A percentile compares a stretch with the other conserved stretches of the same genome.
phyloP scores from a whole-genome alignment of 2,113 vertebrate genomes.

The Oryzias woworae region DNA sequence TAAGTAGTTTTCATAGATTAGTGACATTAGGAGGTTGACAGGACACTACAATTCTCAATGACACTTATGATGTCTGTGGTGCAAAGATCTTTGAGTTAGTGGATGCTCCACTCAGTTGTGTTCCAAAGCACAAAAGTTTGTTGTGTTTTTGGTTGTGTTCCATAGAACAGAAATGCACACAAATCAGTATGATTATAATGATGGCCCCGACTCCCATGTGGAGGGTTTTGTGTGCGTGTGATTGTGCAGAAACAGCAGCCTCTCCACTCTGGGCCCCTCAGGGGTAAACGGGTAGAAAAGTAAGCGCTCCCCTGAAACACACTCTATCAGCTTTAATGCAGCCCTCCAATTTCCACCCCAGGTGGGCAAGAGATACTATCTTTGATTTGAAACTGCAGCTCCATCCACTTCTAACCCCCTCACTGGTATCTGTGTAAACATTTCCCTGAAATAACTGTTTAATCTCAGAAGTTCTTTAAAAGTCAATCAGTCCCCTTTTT shows the following conservation, averaged over 20 bases:
- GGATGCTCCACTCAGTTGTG: too few relatives aligned
- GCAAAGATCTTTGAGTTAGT: too few relatives aligned
- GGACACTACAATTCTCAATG: too few relatives aligned
- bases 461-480: constrained; percentile 43
- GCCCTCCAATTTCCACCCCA: constrained; percentile 35
- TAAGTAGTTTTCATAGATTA: too few relatives aligned
- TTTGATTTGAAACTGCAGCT: constrained; percentile 39
- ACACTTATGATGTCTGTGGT: too few relatives aligned
- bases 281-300: constrained; percentile 64
- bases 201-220: too few relatives aligned
- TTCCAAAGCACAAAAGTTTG: too few relatives aligned
- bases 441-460: constrained; percentile 52
- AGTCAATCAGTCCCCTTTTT: constrained; percentile 30
- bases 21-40: too few relatives aligned
- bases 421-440: constrained; percentile 43
- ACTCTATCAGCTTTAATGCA: constrained; percentile 56
- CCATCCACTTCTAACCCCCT: constrained; percentile 16
- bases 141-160: too few relatives aligned
- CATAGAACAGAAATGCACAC: too few relatives aligned
- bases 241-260: constrained; percentile 11
- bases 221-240: constrained; percentile 6
- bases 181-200: too few relatives aligned
- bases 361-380: constrained; percentile 38
- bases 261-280: constrained; percentile 33
- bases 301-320: constrained; percentile 38